Evolutionary conservation across 2,113 vertebrate genomes (phyloP).

Genomic region (Petaurus breviceps): DNA sequence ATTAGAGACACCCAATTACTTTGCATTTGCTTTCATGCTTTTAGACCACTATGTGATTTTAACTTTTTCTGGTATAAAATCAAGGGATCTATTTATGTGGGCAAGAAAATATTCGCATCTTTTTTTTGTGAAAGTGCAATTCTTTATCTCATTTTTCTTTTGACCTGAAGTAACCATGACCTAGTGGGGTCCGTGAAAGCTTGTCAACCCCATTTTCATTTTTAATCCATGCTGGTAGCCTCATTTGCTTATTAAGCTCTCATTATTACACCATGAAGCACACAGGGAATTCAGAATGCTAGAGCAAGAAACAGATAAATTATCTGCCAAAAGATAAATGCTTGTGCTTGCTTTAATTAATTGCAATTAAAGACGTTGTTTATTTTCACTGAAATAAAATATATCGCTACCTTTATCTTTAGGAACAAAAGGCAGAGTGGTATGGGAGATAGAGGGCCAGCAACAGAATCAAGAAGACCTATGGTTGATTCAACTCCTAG

Average conservation of each 20-base stretch:
- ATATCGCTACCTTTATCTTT: neutral
- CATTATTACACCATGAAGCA: conserved; percentile 18
- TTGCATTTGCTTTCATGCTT: neutral
- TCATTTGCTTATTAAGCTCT: conserved; percentile 22
- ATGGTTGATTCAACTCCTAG: neutral
- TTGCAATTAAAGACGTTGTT: neutral
- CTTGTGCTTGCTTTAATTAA: neutral
- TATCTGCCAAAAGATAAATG: conserved; percentile 16
- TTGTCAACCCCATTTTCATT: conserved; percentile 41
- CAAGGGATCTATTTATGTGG: conserved; percentile 76
- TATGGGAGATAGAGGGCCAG: neutral
- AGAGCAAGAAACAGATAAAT: conserved; percentile 25
- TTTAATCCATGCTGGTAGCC: conserved; percentile 40
- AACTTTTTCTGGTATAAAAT: conserved; percentile 67
- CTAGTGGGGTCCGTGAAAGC: conserved; percentile 55
- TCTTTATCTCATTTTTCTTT: conserved; percentile 77
- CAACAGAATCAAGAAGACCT: neutral
- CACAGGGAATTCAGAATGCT: conserved; percentile 25
- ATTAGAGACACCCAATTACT: conserved; percentile 29
- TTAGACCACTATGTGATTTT: conserved; percentile 62
- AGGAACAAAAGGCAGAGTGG: neutral
- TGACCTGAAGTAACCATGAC: conserved; percentile 78
- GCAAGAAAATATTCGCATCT: conserved; percentile 72
- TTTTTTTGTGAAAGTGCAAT: conserved; percentile 47
- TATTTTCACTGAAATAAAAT: conserved; percentile 28